A percentile compares a stretch with the other conserved stretches of the same genome.
Evolutionary conservation across 1,140 invertebrate species (phyloP).

Genomic region (Diorhabda sublineata): DNA sequence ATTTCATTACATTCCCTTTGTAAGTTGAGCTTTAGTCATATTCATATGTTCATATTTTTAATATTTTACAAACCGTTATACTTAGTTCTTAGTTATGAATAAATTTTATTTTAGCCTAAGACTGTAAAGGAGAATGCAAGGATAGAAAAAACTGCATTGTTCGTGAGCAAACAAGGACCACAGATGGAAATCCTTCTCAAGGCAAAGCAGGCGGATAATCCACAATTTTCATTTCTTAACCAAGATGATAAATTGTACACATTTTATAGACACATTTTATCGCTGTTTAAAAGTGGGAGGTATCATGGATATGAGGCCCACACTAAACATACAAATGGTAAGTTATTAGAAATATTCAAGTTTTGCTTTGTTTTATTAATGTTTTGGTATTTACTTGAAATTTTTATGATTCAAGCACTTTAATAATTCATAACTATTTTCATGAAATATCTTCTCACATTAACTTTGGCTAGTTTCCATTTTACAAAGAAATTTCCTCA

Average conservation of each 20-base stretch:
- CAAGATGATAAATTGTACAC: constrained; percentile 79
- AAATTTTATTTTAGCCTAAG: constrained; percentile 67
- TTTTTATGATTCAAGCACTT: no score
- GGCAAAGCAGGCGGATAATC: constrained; percentile 91
- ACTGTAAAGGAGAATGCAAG: constrained; percentile 88
- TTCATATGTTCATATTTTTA: no score
- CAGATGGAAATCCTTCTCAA: constrained; percentile 99
- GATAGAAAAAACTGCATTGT: constrained; percentile 94
- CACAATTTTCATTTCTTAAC: constrained; percentile 90
- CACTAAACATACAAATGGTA: constrained; percentile 33
- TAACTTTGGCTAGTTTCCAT: no score
- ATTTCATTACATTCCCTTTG: no score
- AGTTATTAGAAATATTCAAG: background rate
- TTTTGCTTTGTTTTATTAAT: no score
- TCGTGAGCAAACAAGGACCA: constrained; percentile 86
- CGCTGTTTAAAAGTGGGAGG: constrained; percentile 75
- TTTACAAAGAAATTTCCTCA: no score
- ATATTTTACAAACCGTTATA: no score
- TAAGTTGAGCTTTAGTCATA: no score
- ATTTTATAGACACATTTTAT: constrained; percentile 85
- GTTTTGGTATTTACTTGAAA: no score
- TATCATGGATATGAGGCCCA: constrained; percentile 49
- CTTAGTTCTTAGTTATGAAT: no score
- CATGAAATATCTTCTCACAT: no score
- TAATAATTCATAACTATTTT: no score